Evolutionary conservation across 2,797 vertebrate genomes (phyloP), one percentile per base, ranked within the genome.

Genomic region (Leptatherina wallacei): DNA sequence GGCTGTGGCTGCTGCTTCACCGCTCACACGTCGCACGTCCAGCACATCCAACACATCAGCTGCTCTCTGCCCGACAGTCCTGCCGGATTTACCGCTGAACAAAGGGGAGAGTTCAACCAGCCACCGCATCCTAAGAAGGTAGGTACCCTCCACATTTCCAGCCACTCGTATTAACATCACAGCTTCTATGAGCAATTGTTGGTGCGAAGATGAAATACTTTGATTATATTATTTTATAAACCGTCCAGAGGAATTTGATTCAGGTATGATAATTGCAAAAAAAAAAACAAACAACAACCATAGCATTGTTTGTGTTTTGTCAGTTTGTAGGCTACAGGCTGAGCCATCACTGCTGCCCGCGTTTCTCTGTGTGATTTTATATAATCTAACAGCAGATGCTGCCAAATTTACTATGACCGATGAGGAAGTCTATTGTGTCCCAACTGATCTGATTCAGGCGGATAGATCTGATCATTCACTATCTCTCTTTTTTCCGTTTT

Each of bases 31-130:
- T 70, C 38, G 84, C 91, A 91, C 91, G 86, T 86, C 79, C 84
- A 47, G 51, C 84, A 73, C 87, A 74, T 83, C 91, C 24, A 27
- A 2, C 24, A 27, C 24, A n/a, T n/a, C n/a, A 88, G 83, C 91
- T 85, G 82, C 90, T 77, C 76, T 61, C 78, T 33, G 65, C 65
- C 61, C 75, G 67, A 77, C 87, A 1, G 42, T 64, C 72, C 88
- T 80, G 77, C 89, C 79, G 93, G 93, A 94, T 89, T 86, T 88
- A 90, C 77, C 81, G 69, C 85, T 24, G 78, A 91, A 92, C 93
- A 93, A 93, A 92, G 88, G 85, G 56, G 71, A 65, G 79, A 87
- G 73, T 32, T 66, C 70, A 61, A 80, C 65, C 73, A 61, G 81
- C 82, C 79, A 75, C 86, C 90, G 84, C 81, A 87, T 92, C 91